A percentile compares a stretch with the other conserved stretches of the same genome.
Evolutionary conservation across 2,113 vertebrate genomes (phyloP).

Genomic region (Syngnathoides biaculeatus): DNA sequence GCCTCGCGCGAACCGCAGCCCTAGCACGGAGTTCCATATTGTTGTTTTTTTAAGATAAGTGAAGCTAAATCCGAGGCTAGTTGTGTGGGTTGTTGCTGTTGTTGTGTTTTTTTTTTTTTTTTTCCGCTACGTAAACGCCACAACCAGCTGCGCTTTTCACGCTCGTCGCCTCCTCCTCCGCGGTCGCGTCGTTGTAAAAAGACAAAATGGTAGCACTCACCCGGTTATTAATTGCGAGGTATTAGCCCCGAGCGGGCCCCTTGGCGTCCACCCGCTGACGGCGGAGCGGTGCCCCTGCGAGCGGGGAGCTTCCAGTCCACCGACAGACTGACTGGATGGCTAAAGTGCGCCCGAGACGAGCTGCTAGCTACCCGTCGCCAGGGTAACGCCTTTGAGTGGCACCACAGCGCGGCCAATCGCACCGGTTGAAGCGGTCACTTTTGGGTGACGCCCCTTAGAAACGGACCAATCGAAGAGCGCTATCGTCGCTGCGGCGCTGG

Average conservation of each 20-base stretch:
- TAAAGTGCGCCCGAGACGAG: slow-evolving; percentile 56
- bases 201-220: slow-evolving; percentile 46
- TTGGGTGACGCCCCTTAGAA: slow-evolving; percentile 27
- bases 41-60: neutral
- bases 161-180: neutral
- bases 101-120: no score
- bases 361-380: slow-evolving; percentile 41
- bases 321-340: slow-evolving; percentile 30
- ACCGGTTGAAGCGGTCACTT: neutral
- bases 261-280: slow-evolving; percentile 61
- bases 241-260: slow-evolving; percentile 40
- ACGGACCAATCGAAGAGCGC: slow-evolving; percentile 50
- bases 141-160: neutral
- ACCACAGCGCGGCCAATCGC: slow-evolving; percentile 43
- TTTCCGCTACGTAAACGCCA: neutral
- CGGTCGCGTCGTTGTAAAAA: neutral
- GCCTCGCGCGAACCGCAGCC: neutral
- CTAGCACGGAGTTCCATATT: neutral
- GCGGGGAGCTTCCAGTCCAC: slow-evolving; percentile 67
- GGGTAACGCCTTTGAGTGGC: slow-evolving; percentile 68
- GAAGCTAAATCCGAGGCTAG: neutral
- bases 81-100: neutral
- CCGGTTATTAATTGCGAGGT: slow-evolving; percentile 38
- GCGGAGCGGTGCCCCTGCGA: slow-evolving; percentile 62
- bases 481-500: slow-evolving; percentile 35